These are phyloP conservation scores for Petrocephalus schoutedeni DNA, from an alignment of 2,797 vertebrate genomes.

Conservation along the genomic window DNA sequence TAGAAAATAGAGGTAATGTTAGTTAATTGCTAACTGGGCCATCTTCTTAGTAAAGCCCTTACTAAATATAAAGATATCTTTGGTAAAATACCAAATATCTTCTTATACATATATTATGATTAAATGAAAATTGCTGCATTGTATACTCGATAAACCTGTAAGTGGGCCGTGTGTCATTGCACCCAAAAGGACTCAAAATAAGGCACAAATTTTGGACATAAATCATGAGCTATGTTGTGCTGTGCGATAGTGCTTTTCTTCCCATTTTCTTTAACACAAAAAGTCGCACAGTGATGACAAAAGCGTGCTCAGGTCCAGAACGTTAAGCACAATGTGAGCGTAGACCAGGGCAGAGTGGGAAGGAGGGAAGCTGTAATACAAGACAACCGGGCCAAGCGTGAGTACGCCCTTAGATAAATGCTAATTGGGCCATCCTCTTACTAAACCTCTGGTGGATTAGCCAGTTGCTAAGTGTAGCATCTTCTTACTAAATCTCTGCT, in stretches of 20 bases:
- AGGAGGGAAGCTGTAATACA: neutral
- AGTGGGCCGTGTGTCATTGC: neutral
- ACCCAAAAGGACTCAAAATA: neutral
- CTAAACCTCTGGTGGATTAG: too few relatives aligned
- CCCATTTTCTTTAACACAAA: neutral
- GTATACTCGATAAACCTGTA: neutral
- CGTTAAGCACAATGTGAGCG: neutral
- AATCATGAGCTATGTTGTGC: neutral
- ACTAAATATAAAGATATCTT: too few relatives aligned
- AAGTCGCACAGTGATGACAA: neutral
- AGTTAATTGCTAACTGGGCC: neutral
- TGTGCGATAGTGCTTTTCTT: neutral
- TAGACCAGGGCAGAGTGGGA: neutral
- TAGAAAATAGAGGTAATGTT: neutral
- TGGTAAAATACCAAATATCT: too few relatives aligned
- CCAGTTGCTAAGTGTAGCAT: too few relatives aligned
- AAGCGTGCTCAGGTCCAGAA: neutral
- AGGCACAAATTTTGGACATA: neutral
- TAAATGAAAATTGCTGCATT: neutral
- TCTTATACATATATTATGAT: too few relatives aligned
- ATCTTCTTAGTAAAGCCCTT: neutral
- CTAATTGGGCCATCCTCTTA: too few relatives aligned
- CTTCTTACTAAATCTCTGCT: too few relatives aligned
- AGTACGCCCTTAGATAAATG: neutral
- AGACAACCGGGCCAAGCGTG: neutral